phyloP scores from a whole-genome alignment of 2,888 invertebrate genomes.

The Lepidonotus clava region DNA sequence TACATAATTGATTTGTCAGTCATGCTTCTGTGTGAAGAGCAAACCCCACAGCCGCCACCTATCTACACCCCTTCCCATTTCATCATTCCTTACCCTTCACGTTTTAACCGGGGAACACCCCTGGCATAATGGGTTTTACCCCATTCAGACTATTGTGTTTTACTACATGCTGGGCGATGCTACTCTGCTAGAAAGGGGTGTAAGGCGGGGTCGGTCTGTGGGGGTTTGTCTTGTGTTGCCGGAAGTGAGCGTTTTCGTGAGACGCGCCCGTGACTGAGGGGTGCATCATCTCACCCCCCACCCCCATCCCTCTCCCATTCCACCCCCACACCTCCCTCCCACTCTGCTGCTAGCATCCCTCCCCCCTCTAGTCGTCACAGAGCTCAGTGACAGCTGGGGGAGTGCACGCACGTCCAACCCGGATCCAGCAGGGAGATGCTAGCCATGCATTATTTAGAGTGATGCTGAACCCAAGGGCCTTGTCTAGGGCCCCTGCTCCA shows the following conservation, averaged over 20 bases:
- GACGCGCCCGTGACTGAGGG: neutral
- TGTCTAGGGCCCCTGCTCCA: too few relatives aligned
- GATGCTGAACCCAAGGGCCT: too few relatives aligned
- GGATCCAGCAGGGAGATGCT: too few relatives aligned
- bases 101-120: too few relatives aligned
- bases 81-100: too few relatives aligned
- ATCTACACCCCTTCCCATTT: too few relatives aligned
- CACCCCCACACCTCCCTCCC: neutral
- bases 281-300: neutral
- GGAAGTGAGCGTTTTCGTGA: conserved; percentile 10
- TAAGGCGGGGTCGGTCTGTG: neutral
- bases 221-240: neutral
- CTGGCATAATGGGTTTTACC: neutral
- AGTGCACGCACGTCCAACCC: too few relatives aligned
- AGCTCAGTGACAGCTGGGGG: too few relatives aligned
- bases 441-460: too few relatives aligned
- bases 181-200: neutral
- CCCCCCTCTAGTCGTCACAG: neutral
- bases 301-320: neutral
- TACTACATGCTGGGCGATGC: neutral
- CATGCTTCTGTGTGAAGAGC: neutral
- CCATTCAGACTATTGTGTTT: neutral
- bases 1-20: neutral
- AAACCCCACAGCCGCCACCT: neutral
- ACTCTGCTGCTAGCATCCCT: too few relatives aligned